Evolutionary conservation across 2,113 vertebrate species (phyloP), one percentile per base, ranked within the genome.

Genomic region (Oryzias woworae): DNA sequence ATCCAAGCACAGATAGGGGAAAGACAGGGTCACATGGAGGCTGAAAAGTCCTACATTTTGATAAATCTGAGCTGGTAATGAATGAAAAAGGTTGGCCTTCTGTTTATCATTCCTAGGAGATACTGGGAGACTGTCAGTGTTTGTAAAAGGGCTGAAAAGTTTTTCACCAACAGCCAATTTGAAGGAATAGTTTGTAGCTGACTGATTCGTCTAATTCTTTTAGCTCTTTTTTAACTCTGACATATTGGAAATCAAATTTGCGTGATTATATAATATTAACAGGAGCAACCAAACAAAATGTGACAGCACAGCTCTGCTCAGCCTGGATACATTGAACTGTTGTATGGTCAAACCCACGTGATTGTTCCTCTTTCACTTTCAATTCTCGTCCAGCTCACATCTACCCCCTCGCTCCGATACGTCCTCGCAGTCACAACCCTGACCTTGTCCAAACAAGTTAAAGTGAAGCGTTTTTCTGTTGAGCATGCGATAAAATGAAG

Each of bases 361-460:
- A 70, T 23, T 63, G 59, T 61, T 71, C 53, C 66, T 84, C 71
- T 59, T 73, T 82, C 82, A 79, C 47, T 66, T 26, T 15, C 20
- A 50, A 67, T 82, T 61, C 45, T 68, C 64, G 66, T 77, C 60
- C 45, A 28, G 60, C 48, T 47, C 53, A 57, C 31, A 62, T 49
- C 54, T 53, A 22, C 53, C 65, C 68, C 58, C 66, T 52, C 59
- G 28, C 26, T 14, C 71, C 69, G 73, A 83, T 68, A 75, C 58
- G 72, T 68, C 55, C 49, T 64, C 61, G 77, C 51, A 68, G 81
- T 69, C 62, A 69, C 31, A 76, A 62, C 47, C 49, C 72, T 82
- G 75, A 86, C 74, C 84, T 82, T 87, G 84, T 81, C 82, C 58
- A 58, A 79, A 41, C 47, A 28, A 16, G 31, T 82, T 67, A 58